Conservation (phyloP, 2,797 vertebrate genomes). For the Miichthys miiuy region DNA sequence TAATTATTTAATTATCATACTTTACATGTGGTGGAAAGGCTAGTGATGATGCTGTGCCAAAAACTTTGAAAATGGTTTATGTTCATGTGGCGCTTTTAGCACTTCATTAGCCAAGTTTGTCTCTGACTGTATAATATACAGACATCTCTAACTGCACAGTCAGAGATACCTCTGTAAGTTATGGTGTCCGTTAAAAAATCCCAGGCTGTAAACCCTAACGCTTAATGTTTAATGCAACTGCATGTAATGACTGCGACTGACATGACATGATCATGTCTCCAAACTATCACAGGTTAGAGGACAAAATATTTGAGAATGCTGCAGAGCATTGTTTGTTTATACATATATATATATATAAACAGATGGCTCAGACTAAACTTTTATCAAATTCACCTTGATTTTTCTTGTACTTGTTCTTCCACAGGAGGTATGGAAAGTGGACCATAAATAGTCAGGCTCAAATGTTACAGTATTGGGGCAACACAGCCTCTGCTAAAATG, state of each 20-base stretch:
- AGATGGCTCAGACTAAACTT: background rate
- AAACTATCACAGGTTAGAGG: background rate
- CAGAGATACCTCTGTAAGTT: background rate
- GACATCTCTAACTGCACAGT: background rate
- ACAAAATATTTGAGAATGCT: background rate
- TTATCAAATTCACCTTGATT: background rate
- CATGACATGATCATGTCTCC: background rate
- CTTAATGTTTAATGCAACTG: background rate
- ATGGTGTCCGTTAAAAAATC: background rate
- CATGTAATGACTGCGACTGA: background rate
- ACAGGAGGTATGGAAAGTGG: background rate
- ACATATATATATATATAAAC: background rate
- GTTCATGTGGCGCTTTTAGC: background rate
- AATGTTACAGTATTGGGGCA: background rate
- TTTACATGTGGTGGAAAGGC: background rate
- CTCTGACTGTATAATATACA: background rate
- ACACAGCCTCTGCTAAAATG: background rate
- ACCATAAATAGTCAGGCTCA: background rate
- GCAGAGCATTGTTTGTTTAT: background rate
- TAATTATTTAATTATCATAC: background rate
- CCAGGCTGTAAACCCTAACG: background rate
- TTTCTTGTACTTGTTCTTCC: background rate
- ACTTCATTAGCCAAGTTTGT: constrained; percentile 22
- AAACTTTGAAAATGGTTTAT: background rate
- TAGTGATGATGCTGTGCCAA: background rate